Base-by-base conservation (phyloP, 1,140 invertebrate species). In the Pseudomyrmex cubaensis region DNA sequence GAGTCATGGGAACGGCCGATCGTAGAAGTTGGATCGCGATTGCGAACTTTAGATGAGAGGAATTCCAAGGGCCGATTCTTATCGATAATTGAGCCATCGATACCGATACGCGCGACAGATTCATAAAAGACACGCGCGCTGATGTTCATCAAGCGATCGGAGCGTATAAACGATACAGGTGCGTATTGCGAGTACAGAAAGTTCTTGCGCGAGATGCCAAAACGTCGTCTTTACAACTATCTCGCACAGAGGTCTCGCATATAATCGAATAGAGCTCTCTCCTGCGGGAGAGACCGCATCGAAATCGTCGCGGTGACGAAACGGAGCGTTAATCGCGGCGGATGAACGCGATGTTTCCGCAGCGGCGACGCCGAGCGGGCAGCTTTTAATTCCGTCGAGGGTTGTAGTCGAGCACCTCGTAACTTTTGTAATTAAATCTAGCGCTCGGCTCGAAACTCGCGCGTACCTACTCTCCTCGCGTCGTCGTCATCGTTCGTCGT, bases 401-500 rank as follows among this genome's bases (percentile, higher is more conserved):
- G 67, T 72, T 85, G 83, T 69, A 80, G 66, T 72, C 76, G 76
- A 80, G 76, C 76, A 80, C 75, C 87, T 84, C 85, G 74, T 85
- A 91, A 91, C 90, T 91, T 90, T 90, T 83, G 86, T 90, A 91
- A 91, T 91, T 91, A 90, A 91, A 91, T 90, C 82, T 89, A 82
- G 46, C 63, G 56, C 80, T 64, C 73, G 67, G 64, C 75, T 90
- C 83, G 82, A 90, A 90, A 88, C 77, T 35, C 35, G 44, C 57
- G 70, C 54, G 52, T 12, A 35, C 20, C 20, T 20, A 20, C 70
- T 35, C 35, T 7, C 35, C 35, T 35, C 50, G 48, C 35, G 22
- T 50, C 22, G 44, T 62, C 69, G 74, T 59, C 52, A 17, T 76
- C 52, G 75, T 78, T 69, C 54, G 20, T n/a, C 76, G 15, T 59